phyloP scores from a whole-genome alignment of 1,140 invertebrate species.

The Hyphantria cunea region DNA sequence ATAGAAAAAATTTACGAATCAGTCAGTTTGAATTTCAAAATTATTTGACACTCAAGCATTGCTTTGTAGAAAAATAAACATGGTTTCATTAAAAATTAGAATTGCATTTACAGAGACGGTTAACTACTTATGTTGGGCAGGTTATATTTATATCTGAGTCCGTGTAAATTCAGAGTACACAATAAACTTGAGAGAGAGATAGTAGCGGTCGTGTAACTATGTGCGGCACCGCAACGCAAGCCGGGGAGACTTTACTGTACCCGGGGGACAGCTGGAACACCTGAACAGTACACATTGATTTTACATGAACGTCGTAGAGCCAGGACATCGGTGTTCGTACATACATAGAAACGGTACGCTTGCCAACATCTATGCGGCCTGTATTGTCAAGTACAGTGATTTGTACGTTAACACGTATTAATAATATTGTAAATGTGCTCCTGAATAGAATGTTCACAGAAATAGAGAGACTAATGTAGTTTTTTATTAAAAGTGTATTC shows the following conservation, averaged over 20 bases:
- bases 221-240: constrained; percentile 49
- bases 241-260: constrained; percentile 64
- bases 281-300: constrained; percentile 72
- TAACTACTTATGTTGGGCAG: neutral
- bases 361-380: constrained; percentile 3
- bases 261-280: constrained; percentile 56
- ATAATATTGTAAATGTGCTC: neutral
- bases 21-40: too few relatives aligned
- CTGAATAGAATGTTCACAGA: too few relatives aligned
- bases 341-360: constrained; percentile 23
- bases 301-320: constrained; percentile 48
- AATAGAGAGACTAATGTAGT: too few relatives aligned
- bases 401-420: neutral
- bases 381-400: constrained; percentile 18
- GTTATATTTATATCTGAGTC: constrained; percentile 15
- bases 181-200: constrained; percentile 42
- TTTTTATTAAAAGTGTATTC: too few relatives aligned
- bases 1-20: too few relatives aligned
- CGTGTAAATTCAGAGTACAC: constrained; percentile 31
- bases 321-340: constrained; percentile 32
- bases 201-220: constrained; percentile 45
- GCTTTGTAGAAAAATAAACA: too few relatives aligned
- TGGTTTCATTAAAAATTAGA: too few relatives aligned
- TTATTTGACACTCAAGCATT: too few relatives aligned
- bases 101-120: too few relatives aligned